These are phyloP conservation scores for Campoplex capitator DNA, from an alignment of 2,888 invertebrate genomes.

Conservation along the genomic window DNA sequence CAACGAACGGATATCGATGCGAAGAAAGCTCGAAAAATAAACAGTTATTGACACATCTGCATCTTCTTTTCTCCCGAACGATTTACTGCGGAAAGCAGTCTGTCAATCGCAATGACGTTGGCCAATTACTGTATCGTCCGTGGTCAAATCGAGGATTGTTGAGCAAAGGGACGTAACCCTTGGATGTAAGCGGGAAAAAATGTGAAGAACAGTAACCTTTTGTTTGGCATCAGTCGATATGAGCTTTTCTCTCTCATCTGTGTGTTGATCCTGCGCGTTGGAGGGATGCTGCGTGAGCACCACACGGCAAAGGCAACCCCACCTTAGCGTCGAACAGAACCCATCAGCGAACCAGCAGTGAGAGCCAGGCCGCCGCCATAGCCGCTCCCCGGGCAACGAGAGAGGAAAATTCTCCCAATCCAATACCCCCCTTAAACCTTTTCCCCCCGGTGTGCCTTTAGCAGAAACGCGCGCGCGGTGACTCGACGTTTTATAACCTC, in stretches of 20 bases:
- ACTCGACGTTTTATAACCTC: constrained; percentile 69
- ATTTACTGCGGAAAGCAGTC: constrained; percentile 13
- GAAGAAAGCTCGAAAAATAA: not conserved
- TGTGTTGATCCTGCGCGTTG: constrained; percentile 80
- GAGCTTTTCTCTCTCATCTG: constrained; percentile 54
- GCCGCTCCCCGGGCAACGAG: constrained; percentile 82
- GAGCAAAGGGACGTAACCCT: constrained; percentile 26
- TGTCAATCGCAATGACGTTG: constrained; percentile 17
- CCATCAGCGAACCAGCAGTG: constrained; percentile 78
- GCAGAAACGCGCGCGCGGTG: constrained; percentile 67
- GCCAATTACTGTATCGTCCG: constrained; percentile 9
- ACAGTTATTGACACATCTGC: constrained; percentile 20
- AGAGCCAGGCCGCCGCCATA: constrained; percentile 85
- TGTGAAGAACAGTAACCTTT: constrained; percentile 1
- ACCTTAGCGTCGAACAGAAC: constrained; percentile 69
- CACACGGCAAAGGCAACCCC: constrained; percentile 56
- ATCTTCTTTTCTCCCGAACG: not conserved
- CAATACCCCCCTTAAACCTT: constrained; percentile 22
- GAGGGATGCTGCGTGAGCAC: constrained; percentile 80
- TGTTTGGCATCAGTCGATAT: constrained; percentile 46
- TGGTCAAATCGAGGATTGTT: not conserved
- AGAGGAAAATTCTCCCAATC: constrained; percentile 64
- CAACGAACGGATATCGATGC: not conserved
- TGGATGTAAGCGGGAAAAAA: not conserved
- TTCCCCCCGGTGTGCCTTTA: constrained; percentile 54